These are phyloP conservation scores for Pteria penguin DNA, from an alignment of 2,888 invertebrate species.

Conservation along the genomic window DNA sequence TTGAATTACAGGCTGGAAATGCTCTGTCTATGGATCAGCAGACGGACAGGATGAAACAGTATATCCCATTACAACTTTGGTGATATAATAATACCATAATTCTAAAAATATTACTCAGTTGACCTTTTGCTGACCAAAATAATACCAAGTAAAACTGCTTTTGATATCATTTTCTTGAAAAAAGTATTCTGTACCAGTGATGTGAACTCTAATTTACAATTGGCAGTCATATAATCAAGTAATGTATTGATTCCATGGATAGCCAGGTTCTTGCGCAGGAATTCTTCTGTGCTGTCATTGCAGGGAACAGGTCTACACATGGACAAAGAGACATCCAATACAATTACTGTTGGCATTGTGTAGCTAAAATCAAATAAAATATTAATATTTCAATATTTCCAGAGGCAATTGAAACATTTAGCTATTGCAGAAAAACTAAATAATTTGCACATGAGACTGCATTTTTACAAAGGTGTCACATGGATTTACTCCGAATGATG, in stretches of 20 bases:
- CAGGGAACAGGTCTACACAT: conserved; percentile 83
- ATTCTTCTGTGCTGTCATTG: conserved; percentile 82
- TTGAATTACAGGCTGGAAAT: too few species aligned
- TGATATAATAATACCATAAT: neutral
- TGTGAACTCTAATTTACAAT: conserved; percentile 87
- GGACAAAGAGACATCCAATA: conserved; percentile 87
- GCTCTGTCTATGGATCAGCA: too few species aligned
- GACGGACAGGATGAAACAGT: too few species aligned
- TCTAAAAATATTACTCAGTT: neutral
- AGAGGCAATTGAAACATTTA: too few species aligned
- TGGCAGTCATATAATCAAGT: conserved; percentile 84
- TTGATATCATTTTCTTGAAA: neutral
- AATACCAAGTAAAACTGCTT: neutral
- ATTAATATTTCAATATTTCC: too few species aligned
- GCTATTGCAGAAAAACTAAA: too few species aligned
- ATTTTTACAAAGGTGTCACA: too few species aligned
- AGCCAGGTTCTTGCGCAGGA: conserved; percentile 84
- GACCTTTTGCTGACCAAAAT: too few species aligned
- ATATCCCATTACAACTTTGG: neutral
- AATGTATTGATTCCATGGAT: conserved; percentile 85
- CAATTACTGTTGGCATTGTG: conserved; percentile 87
- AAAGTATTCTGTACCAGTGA: conserved; percentile 82
- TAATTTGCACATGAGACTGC: too few species aligned
- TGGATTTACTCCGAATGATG: too few species aligned
- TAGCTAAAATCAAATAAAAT: neutral